These are phyloP conservation scores for Acromyrmex echinatior DNA, from an alignment of 1,140 invertebrate species.

Conservation along the genomic window DNA sequence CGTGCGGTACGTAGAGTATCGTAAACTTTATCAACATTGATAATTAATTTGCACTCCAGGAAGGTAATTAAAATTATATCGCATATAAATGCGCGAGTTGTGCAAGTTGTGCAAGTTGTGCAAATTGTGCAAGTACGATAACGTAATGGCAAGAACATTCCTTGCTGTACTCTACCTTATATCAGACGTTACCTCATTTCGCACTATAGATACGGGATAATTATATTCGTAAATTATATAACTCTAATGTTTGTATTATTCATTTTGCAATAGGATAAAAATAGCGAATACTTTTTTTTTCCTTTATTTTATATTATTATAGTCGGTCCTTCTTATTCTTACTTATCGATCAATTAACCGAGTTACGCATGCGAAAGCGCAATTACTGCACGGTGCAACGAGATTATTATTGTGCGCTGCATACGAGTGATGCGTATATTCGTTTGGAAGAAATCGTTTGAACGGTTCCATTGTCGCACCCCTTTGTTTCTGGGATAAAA, in stretches of 20 bases:
- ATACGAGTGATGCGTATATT: constrained; percentile 20
- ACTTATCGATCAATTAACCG: constrained; percentile 73
- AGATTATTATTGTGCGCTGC: constrained; percentile 65
- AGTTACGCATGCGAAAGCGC: constrained; percentile 73
- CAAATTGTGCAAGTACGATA: background rate
- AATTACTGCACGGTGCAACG: constrained; percentile 73
- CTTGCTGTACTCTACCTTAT: background rate
- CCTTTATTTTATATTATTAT: constrained; percentile 13
- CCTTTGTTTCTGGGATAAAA: constrained; percentile 48
- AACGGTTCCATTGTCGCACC: constrained; percentile 62
- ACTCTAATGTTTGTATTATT: background rate
- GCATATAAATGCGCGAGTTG: background rate
- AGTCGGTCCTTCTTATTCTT: constrained; percentile 4
- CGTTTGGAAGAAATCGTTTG: constrained; percentile 63
- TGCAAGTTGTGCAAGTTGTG: too few species aligned
- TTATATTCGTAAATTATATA: background rate
- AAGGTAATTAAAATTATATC: constrained; percentile 38
- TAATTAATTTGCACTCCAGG: constrained; percentile 52
- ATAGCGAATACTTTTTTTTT: background rate
- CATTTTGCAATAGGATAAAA: background rate
- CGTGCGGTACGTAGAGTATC: background rate
- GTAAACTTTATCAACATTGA: constrained; percentile 56
- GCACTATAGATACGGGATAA: background rate
- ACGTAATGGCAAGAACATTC: background rate
- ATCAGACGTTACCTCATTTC: background rate